Base-by-base conservation (phyloP, 2,888 invertebrate genomes). In the Tenodera sinensis region DNA sequence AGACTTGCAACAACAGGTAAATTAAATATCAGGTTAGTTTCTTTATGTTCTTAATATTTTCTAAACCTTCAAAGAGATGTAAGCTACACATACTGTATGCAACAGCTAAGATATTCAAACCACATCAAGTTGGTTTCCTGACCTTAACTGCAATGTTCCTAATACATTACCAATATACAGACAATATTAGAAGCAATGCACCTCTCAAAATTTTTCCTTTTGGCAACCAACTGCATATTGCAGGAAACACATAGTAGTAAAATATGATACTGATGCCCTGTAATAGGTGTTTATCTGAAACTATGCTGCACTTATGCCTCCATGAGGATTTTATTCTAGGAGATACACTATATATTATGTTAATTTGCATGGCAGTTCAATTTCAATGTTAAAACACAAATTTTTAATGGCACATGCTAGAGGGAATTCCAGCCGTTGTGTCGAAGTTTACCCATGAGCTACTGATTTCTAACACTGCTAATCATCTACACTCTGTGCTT, bases 181-280 rank as follows among this genome's bases (percentile, higher is more conserved):
- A 82, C 25, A 34, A 34, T 83, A 87, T 34, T 87, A 34, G 34
- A 82, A 87, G 87, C 87, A 87, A 87, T 87, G 87, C 83, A 87
- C 83, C 87, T 87, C 87, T 83, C 87, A 87, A 87, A 87, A 87
- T 81, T 81, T 4, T 87, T 15, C 71, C 14, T 28, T 42, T 12
- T 42, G 42, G 9, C 42, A 42, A 12, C 42, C 9, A 20, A 71
- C 25, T 71, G 54, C 20, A 71, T 71, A 25, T 71, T 71, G 25
- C 20, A 71, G 15, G 54, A 71, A 71, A 71, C 15, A 71, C 25
- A 25, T 71, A 20, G 15, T 71, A 20, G 6, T 71, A 71, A 71
- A 42, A 12, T 12, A 42, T 42, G 34, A 42, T 42, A 12, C 42
- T 12, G 12, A 42, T 12, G 42, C 42, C 42, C 12, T 12, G 12